These are phyloP conservation scores for Piezodorus guildinii DNA, from an alignment of 1,140 invertebrate genomes.

Conservation along the genomic window DNA sequence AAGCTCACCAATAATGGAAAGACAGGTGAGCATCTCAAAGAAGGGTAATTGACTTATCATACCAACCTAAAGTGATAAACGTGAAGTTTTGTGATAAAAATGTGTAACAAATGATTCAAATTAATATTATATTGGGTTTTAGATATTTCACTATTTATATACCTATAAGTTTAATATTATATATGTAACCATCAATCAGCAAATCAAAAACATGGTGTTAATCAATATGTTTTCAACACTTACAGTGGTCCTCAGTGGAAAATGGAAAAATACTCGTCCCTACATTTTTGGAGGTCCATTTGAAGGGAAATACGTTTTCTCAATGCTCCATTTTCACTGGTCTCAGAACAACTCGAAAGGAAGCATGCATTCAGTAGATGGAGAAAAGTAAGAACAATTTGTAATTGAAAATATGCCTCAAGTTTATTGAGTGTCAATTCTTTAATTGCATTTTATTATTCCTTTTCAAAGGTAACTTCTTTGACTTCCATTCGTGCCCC, in stretches of 20 bases:
- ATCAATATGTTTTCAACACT: not conserved
- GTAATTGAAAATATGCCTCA: not conserved
- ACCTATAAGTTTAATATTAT: not conserved
- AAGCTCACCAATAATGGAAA: slow-evolving; percentile 6
- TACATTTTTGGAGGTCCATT: slow-evolving; percentile 48
- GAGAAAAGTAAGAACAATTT: slow-evolving; percentile 12
- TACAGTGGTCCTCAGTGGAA: slow-evolving; percentile 18
- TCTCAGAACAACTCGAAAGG: slow-evolving; percentile 52
- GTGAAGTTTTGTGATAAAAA: too few species aligned
- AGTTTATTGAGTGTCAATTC: not conserved
- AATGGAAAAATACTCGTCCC: slow-evolving; percentile 30
- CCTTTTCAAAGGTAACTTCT: slow-evolving; percentile 3
- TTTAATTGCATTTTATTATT: not conserved
- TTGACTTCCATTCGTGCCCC: slow-evolving; percentile 3
- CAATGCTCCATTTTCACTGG: slow-evolving; percentile 74
- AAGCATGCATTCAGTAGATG: slow-evolving; percentile 50
- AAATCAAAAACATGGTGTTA: not conserved
- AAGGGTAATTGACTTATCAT: not conserved
- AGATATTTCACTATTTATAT: not conserved
- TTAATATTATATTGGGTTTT: not conserved
- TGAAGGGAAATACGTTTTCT: slow-evolving; percentile 48
- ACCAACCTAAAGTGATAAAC: too few species aligned
- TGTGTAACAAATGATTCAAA: not conserved
- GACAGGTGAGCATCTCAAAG: not conserved
- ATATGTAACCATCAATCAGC: too few species aligned